Base-by-base conservation (phyloP, 2,113 vertebrate genomes). In the Lutjanus erythropterus region DNA sequence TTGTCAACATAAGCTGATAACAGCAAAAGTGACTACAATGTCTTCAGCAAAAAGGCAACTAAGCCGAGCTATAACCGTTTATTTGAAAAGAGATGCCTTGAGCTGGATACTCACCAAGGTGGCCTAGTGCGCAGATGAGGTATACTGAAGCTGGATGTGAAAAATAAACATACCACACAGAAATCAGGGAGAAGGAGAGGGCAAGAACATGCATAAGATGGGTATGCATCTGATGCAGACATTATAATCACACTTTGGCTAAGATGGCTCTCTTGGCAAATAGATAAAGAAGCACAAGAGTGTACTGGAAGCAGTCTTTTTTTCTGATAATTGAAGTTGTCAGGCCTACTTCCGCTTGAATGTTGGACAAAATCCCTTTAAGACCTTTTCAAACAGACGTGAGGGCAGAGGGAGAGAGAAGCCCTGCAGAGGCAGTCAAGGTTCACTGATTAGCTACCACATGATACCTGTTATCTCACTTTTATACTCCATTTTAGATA, bases 381-480 rank as follows among this genome's bases (percentile, higher is more conserved):
- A 81, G 29, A 56, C 25, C 61, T 60, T n/a, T 74, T 81, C 41
- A 60, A 33, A 56, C 49, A 2, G 66, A 61, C 33, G 25, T 21
- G 47, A 62, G 31, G 61, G 31, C 47, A 80, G 64, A 50, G 58
- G 46, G 33, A 56, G 73, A 78, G 72, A 21, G 42, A 64, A 46
- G 59, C 60, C 53, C 27, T 55, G 46, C 46, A 72, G 81, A 80
- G 62, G 52, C 53, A 67, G 74, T 53, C 59, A 82, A 18, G 61
- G 49, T 82, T 82, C 71, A 65, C 35, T 76, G 75, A 69, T 72
- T 82, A 75, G 15, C 49, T 81, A 72, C 47, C 35, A 58, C 60
- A 52, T 75, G 59, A 67, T 72, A 78, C 75, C 60, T 71, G 23
- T 85, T 82, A 75, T 85, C 78, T 69, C 49, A 35, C 61, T 72